Evolutionary conservation across 2,888 invertebrate genomes (phyloP).

Genomic region (Enoplolaimus lenunculus): DNA sequence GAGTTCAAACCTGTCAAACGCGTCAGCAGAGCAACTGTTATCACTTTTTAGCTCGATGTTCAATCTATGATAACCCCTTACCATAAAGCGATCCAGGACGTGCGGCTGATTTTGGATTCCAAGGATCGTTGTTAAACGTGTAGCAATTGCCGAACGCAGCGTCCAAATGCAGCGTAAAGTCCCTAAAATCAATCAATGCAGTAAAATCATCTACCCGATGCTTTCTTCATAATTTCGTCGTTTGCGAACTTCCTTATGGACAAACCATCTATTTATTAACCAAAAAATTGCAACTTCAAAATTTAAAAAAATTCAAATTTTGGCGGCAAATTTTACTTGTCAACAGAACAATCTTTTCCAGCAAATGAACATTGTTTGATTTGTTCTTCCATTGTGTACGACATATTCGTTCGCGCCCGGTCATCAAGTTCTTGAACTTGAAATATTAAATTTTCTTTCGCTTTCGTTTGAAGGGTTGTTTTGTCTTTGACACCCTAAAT

Average conservation of each 20-base stretch:
- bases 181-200: conserved; percentile 29
- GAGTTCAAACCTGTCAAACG: too few relatives aligned
- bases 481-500: conserved; percentile 30
- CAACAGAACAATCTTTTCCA: conserved; percentile 36
- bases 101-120: conserved; percentile 25
- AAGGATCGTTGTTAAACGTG: conserved; percentile 32
- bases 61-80: too few relatives aligned
- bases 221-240: too few relatives aligned
- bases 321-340: conserved; percentile 29
- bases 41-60: too few relatives aligned
- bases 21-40: too few relatives aligned
- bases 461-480: conserved; percentile 38
- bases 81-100: conserved; percentile 36
- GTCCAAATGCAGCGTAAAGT: conserved; percentile 32
- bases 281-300: too few relatives aligned
- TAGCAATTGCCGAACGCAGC: conserved; percentile 37
- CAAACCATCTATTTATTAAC: too few relatives aligned
- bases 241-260: too few relatives aligned
- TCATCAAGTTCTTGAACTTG: conserved; percentile 34
- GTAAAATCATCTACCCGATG: too few relatives aligned
- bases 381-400: conserved; percentile 33
- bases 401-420: conserved; percentile 30
- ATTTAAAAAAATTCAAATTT: too few relatives aligned
- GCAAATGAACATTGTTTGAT: conserved; percentile 38
- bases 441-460: conserved; percentile 39